A percentile compares a stretch with the other conserved stretches of the same genome.
Conservation (phyloP, 2,797 vertebrate genomes). For the Serranus cabrilla region DNA sequence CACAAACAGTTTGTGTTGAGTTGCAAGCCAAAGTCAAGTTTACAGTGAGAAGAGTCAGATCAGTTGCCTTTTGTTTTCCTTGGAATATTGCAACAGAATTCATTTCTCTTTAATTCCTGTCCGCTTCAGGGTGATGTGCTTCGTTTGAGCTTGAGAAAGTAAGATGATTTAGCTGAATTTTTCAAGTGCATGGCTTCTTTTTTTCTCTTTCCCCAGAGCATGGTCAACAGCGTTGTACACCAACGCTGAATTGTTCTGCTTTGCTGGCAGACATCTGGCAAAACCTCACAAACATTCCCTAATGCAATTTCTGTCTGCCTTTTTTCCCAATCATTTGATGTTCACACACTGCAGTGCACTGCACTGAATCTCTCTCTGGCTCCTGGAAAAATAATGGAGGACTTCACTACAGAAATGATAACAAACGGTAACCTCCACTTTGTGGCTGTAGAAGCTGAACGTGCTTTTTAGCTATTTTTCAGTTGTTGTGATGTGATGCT, state of each 20-base stretch:
- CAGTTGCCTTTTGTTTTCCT: slow-evolving; percentile 43
- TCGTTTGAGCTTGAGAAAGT: slow-evolving; percentile 53
- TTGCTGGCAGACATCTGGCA: slow-evolving; percentile 79
- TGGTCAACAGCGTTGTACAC: slow-evolving; percentile 64
- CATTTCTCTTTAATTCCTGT: slow-evolving; percentile 26
- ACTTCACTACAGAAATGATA: slow-evolving; percentile 38
- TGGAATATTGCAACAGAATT: slow-evolving; percentile 36
- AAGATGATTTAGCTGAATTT: slow-evolving; percentile 60
- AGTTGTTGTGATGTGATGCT: background rate
- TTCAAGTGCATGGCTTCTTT: slow-evolving; percentile 50
- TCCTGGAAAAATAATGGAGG: background rate
- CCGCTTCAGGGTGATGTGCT: slow-evolving; percentile 41
- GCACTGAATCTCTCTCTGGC: slow-evolving; percentile 33
- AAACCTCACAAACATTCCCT: slow-evolving; percentile 71
- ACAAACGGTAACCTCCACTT: slow-evolving; percentile 32
- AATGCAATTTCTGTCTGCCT: slow-evolving; percentile 70
- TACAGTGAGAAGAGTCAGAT: slow-evolving; percentile 24
- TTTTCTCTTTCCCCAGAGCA: slow-evolving; percentile 26
- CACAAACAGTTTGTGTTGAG: slow-evolving; percentile 12
- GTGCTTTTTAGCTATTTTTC: background rate
- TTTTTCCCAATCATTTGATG: slow-evolving; percentile 68
- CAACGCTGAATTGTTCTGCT: slow-evolving; percentile 68
- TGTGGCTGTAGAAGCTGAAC: slow-evolving; percentile 17
- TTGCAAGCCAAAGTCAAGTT: slow-evolving; percentile 15
- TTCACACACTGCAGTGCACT: slow-evolving; percentile 49